phyloP scores from a whole-genome alignment of 2,797 vertebrate genomes.

The Enteromius radiatus region DNA sequence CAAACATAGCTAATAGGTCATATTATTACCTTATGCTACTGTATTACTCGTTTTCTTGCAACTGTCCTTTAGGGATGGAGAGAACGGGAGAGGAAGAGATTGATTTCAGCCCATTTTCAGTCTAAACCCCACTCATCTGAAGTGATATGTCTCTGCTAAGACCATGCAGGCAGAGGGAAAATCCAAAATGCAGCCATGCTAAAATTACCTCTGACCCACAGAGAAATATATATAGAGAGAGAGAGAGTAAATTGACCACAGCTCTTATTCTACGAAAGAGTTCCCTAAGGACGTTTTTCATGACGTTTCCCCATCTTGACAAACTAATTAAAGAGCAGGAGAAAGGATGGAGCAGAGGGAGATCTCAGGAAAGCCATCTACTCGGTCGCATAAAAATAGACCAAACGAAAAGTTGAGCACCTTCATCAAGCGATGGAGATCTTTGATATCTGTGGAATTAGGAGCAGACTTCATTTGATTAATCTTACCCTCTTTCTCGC shows the following conservation, averaged over 20 bases:
- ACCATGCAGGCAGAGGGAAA: slow-evolving; percentile 17
- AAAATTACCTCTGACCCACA: slow-evolving; percentile 46
- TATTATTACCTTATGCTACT: neutral
- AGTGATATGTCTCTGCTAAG: slow-evolving; percentile 1
- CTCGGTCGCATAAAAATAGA: slow-evolving; percentile 16
- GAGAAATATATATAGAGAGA: neutral
- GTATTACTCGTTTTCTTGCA: neutral
- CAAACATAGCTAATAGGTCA: neutral
- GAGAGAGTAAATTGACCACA: slow-evolving; percentile 22
- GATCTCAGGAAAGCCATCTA: slow-evolving; percentile 30
- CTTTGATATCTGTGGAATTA: slow-evolving; percentile 51
- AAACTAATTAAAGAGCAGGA: slow-evolving; percentile 53
- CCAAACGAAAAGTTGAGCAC: slow-evolving; percentile 14
- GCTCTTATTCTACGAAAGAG: slow-evolving; percentile 42
- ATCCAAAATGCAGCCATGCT: slow-evolving; percentile 40
- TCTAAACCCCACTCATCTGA: slow-evolving; percentile 28
- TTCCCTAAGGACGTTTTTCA: slow-evolving; percentile 24
- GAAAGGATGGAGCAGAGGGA: slow-evolving; percentile 7
- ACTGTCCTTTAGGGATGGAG: neutral
- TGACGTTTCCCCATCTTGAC: slow-evolving; percentile 49
- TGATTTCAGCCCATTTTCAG: slow-evolving; percentile 21
- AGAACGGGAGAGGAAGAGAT: slow-evolving; percentile 23
- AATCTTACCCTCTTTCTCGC: slow-evolving; percentile 16
- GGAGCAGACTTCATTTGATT: slow-evolving; percentile 16
- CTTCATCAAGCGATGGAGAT: slow-evolving; percentile 20